Conservation (phyloP, 2,888 invertebrate genomes). For the Conops quadrifasciatus region DNA sequence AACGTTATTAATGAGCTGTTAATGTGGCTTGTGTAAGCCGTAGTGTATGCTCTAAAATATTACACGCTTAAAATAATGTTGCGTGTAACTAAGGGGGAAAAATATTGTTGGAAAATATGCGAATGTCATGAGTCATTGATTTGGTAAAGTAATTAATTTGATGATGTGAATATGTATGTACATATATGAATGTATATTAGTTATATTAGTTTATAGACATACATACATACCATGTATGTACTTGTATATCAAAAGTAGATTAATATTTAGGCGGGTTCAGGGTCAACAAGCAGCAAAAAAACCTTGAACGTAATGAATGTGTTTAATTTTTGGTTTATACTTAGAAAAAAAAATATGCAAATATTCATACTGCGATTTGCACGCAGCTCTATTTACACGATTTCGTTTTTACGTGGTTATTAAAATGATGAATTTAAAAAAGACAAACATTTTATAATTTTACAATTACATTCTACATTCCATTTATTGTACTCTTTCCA, state of each 20-base stretch:
- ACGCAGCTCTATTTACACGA: background rate
- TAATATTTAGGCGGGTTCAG: too few relatives aligned
- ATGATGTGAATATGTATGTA: background rate
- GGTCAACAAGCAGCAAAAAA: too few relatives aligned
- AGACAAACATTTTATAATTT: background rate
- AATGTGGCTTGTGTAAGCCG: constrained; percentile 9
- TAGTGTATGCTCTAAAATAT: background rate
- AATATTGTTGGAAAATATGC: background rate
- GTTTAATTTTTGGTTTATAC: too few relatives aligned
- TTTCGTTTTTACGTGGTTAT: background rate
- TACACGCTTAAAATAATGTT: background rate
- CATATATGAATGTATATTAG: background rate
- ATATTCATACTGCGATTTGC: too few relatives aligned
- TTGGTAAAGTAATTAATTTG: background rate
- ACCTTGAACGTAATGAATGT: too few relatives aligned
- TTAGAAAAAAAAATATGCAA: too few relatives aligned
- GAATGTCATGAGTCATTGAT: background rate
- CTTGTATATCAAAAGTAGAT: too few relatives aligned
- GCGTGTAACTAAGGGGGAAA: background rate
- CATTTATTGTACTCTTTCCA: too few relatives aligned
- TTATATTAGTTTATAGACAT: too few relatives aligned
- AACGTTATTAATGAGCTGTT: constrained; percentile 12
- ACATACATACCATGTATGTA: too few relatives aligned
- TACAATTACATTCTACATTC: too few relatives aligned
- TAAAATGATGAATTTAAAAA: background rate